Base-by-base conservation (phyloP, 1,140 invertebrate genomes). In the Mya arenaria region DNA sequence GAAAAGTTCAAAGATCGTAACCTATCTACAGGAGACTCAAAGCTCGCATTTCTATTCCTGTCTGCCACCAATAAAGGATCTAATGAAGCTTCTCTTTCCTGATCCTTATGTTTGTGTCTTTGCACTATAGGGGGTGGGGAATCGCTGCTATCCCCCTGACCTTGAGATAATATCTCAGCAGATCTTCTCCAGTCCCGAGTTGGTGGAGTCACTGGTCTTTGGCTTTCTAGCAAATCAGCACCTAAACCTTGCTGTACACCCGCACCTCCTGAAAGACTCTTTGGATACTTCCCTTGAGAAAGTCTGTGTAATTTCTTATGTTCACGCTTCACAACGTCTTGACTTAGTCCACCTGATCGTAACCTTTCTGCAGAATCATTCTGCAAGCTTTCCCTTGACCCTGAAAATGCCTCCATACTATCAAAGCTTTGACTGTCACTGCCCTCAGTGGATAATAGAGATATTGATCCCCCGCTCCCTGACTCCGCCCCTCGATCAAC, bases 351-450 rank as follows among this genome's bases (percentile, higher is more conserved):
- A 56, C 28, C 52, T 17, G 62, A 34, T 23, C 75, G 41, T 15
- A 58, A 48, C 19, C 77, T 37, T 28, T 80, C 77, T 36, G 44
- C 39, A 19, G 62, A 68, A 39, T 87, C 85, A 81, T 66, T 77
- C 30, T 66, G 63, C 39, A 84, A 77, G 69, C 83, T 86, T 60
- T 89, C 89, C 30, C 74, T 56, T 34, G 88, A 89, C 17, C 85
- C 85, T 25, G 81, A 79, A 74, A 88, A 89, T 36, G 86, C 83
- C 55, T 89, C 88, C 62, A 86, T 84, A 44, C 89, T 90, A 63
- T 89, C 85, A 77, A 88, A 88, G 79, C 88, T 89, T 10, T 71
- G 25, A 90, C 84, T 83, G 48, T 87, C 87, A 41, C 80, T 80
- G 52, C 74, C 84, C 17, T 86, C 75, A 0, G 72, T 75, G 36